Percentiles rank a stretch among this genome's conserved stretches.
Evolutionary conservation across 92 coral and sea anemone species (phyloP).

Genomic region (Porites rus): DNA sequence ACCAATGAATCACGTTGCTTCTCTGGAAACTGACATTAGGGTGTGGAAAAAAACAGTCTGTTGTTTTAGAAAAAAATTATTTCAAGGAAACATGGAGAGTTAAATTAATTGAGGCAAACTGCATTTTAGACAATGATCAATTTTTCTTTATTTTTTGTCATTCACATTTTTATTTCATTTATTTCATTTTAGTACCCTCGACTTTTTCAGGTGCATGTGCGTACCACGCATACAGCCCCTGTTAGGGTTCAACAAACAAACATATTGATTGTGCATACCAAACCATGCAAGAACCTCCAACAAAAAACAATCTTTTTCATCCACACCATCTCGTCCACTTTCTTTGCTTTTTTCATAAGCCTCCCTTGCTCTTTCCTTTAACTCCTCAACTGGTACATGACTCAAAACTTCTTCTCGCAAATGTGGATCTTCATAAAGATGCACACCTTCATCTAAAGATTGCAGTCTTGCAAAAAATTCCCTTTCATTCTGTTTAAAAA

Average conservation of each 20-base stretch:
- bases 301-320: constrained; percentile 85
- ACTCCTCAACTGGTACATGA: constrained; percentile 76
- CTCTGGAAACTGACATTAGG: too few relatives aligned
- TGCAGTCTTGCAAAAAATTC: constrained; percentile 76
- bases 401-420: constrained; percentile 79
- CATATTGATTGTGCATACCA: constrained; percentile 63
- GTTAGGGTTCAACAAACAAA: neutral
- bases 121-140: too few relatives aligned
- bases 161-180: too few relatives aligned
- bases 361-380: constrained; percentile 75
- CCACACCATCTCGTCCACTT: constrained; percentile 71
- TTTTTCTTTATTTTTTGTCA: too few relatives aligned
- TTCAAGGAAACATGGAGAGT: too few relatives aligned
- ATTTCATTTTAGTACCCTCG: too few relatives aligned
- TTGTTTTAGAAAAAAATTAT: too few relatives aligned
- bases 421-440: constrained; percentile 77
- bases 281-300: constrained; percentile 86
- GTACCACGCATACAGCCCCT: neutral
- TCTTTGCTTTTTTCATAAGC: constrained; percentile 70
- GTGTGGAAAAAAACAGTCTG: too few relatives aligned
- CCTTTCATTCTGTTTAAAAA: constrained; percentile 28
- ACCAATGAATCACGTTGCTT: too few relatives aligned
- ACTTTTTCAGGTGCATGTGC: too few relatives aligned
- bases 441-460: constrained; percentile 77
- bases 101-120: too few relatives aligned